Evolutionary conservation across 1,140 invertebrate species (phyloP).

Genomic region (Xylocopa sonorina): DNA sequence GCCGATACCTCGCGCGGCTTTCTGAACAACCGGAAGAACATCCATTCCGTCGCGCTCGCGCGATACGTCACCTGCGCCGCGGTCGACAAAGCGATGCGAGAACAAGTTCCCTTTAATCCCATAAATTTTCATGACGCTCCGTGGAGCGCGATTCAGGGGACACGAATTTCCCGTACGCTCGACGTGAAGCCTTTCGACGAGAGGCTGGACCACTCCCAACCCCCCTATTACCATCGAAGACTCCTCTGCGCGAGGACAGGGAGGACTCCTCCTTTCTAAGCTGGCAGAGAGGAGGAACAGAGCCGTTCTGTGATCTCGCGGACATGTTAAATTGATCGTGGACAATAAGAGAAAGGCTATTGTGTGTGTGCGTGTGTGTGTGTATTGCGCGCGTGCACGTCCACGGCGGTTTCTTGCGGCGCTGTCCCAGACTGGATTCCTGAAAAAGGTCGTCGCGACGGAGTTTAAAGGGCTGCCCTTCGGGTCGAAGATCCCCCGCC

Average conservation of each 20-base stretch:
- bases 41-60: neutral
- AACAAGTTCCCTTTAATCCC: constrained; percentile 33
- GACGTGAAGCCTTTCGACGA: constrained; percentile 10
- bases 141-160: constrained; percentile 3
- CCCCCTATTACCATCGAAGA: neutral
- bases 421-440: constrained; percentile 56
- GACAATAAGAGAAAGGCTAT: constrained; percentile 44
- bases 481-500: constrained; percentile 48
- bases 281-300: neutral
- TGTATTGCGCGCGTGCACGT: neutral
- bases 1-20: too few relatives aligned
- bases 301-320: constrained; percentile 57
- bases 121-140: constrained; percentile 50
- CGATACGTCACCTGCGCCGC: neutral
- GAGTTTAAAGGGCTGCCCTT: constrained; percentile 64
- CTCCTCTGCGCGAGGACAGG: neutral
- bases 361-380: neutral
- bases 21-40: neutral
- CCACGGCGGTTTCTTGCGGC: constrained; percentile 12
- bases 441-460: constrained; percentile 63
- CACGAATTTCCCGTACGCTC: constrained; percentile 42
- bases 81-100: constrained; percentile 2
- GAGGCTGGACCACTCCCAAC: neutral
- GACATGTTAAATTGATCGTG: constrained; percentile 68
- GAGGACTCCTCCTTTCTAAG: neutral